These are phyloP conservation scores for Oryzias woworae DNA, from an alignment of 2,113 vertebrate species.

Conservation along the genomic window DNA sequence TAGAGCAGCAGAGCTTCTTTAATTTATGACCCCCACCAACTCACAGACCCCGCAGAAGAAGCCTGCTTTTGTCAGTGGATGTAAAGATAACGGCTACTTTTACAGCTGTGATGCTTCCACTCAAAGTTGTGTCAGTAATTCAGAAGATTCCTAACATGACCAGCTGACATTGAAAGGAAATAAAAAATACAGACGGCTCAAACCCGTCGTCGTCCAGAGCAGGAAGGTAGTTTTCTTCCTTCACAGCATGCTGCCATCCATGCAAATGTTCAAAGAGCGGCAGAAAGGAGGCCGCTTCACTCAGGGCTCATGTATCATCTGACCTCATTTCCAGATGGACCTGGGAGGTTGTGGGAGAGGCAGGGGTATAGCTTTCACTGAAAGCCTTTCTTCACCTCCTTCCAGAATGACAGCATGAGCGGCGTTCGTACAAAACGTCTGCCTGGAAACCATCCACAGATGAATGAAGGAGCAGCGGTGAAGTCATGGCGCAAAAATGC, in stretches of 20 bases:
- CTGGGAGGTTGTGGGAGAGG: conserved; percentile 58
- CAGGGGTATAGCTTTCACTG: conserved; percentile 72
- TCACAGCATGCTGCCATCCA: neutral
- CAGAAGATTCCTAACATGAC: neutral
- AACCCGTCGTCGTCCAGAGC: neutral
- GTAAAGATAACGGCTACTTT: conserved; percentile 27
- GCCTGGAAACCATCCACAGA: conserved; percentile 59
- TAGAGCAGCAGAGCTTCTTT: conserved; percentile 49
- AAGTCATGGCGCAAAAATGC: conserved; percentile 65
- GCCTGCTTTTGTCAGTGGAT: conserved; percentile 19
- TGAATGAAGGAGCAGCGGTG: conserved; percentile 60
- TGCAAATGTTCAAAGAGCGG: conserved; percentile 28
- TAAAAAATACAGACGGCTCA: neutral
- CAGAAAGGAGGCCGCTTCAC: conserved; percentile 27
- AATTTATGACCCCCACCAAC: conserved; percentile 49
- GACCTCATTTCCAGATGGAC: conserved; percentile 67
- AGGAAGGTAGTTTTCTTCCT: neutral
- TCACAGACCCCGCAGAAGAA: conserved; percentile 8
- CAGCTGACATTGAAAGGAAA: neutral
- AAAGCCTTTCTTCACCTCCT: conserved; percentile 59
- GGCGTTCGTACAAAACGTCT: conserved; percentile 49
- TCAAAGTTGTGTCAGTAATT: neutral
- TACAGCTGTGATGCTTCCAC: neutral
- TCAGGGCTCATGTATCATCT: conserved; percentile 62
- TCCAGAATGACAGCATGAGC: conserved; percentile 42